These are phyloP conservation scores for Scleropages formosus DNA, from an alignment of 2,797 vertebrate genomes.

Conservation along the genomic window DNA sequence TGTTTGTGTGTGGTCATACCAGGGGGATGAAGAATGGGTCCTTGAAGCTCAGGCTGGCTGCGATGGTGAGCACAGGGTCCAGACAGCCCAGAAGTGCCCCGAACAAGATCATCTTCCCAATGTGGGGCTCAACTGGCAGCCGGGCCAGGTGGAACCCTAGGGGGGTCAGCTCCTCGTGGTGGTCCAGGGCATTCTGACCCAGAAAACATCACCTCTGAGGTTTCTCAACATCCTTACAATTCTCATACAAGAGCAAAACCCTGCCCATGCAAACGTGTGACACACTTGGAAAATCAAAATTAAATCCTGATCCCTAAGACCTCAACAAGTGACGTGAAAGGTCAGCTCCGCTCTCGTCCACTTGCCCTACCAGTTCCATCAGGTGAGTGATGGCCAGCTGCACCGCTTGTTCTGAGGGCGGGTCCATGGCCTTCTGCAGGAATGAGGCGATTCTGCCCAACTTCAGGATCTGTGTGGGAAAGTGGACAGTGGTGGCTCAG, in stretches of 20 bases:
- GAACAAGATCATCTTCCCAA: conserved; percentile 97
- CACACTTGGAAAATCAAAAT: no score
- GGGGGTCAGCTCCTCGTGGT: conserved; percentile 83
- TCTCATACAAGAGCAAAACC: conserved; percentile 27
- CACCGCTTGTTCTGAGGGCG: conserved; percentile 80
- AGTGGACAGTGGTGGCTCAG: neutral
- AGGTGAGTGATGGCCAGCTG: conserved; percentile 86
- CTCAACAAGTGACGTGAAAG: no score
- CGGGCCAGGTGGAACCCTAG: conserved; percentile 90
- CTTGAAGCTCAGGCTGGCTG: conserved; percentile 97
- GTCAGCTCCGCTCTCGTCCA: neutral
- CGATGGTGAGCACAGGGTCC: conserved; percentile 93
- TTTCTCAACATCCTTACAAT: neutral
- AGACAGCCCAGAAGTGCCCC: conserved; percentile 92
- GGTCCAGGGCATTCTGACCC: conserved; percentile 87
- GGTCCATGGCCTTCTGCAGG: conserved; percentile 84
- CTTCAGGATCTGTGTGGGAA: conserved; percentile 78
- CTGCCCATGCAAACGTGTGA: no score
- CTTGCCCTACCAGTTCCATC: conserved; percentile 78
- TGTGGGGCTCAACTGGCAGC: conserved; percentile 93
- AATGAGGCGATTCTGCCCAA: conserved; percentile 87
- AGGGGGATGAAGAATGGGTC: conserved; percentile 96
- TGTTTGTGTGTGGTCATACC: conserved; percentile 62
- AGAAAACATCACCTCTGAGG: neutral
- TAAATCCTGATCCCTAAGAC: no score